Conservation (phyloP, 2,797 vertebrate species). For the Oreochromis mossambicus region DNA sequence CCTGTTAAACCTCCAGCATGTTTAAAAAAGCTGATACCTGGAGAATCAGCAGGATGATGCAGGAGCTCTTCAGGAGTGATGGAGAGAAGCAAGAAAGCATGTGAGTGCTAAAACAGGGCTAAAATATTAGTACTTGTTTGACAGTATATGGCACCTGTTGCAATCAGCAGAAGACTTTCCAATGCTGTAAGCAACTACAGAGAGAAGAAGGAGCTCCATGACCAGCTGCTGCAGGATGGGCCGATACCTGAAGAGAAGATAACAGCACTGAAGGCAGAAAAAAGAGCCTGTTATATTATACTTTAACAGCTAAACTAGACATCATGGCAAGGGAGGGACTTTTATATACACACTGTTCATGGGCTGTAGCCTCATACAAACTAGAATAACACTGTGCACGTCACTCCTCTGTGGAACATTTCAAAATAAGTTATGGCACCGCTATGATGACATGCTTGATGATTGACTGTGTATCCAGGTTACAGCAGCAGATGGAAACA, state of each 20-base stretch:
- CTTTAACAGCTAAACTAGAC: neutral
- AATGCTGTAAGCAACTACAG: too few species aligned
- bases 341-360: neutral
- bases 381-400: neutral
- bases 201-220: neutral
- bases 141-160: neutral
- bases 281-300: neutral
- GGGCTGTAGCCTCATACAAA: neutral
- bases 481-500: neutral
- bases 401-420: neutral
- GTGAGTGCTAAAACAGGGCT: fast-evolving
- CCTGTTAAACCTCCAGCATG: neutral
- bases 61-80: neutral
- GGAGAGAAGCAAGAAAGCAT: neutral
- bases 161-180: neutral
- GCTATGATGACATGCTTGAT: neutral
- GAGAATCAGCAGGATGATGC: neutral
- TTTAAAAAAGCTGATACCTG: neutral
- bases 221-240: neutral
- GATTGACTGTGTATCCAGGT: neutral
- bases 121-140: neutral
- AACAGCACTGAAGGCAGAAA: neutral
- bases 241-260: neutral
- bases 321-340: neutral
- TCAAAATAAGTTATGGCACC: fast-evolving